These are phyloP conservation scores for Neria commutata DNA, from an alignment of 2,888 invertebrate species.

Conservation along the genomic window DNA sequence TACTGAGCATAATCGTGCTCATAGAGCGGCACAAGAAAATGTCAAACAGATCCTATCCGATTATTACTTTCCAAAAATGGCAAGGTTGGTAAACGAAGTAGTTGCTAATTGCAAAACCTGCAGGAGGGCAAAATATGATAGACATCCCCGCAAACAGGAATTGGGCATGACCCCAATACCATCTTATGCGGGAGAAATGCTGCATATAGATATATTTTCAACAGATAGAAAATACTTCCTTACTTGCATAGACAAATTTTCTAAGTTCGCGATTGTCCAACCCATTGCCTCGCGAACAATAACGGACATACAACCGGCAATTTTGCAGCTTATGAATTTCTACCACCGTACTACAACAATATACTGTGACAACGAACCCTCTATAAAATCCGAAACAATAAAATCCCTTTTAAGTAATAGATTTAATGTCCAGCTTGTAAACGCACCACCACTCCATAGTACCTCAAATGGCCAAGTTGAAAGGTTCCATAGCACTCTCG, in stretches of 20 bases:
- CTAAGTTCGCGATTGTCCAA: too few relatives aligned
- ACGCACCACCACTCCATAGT: conserved; percentile 17
- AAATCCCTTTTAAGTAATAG: conserved; percentile 12
- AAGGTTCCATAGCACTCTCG: conserved; percentile 29
- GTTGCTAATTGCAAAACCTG: too few relatives aligned
- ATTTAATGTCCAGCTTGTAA: conserved; percentile 8
- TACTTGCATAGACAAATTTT: too few relatives aligned
- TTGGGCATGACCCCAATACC: too few relatives aligned
- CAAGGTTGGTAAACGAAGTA: too few relatives aligned
- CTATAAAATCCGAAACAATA: conserved; percentile 8
- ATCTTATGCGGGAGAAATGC: too few relatives aligned
- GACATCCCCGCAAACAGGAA: not conserved
- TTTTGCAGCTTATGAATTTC: conserved; percentile 5
- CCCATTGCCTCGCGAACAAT: too few relatives aligned
- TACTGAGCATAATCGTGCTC: too few relatives aligned
- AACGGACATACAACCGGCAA: too few relatives aligned
- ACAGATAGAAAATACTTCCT: too few relatives aligned
- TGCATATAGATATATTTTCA: not conserved
- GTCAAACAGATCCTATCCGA: not conserved
- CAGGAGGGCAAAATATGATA: not conserved
- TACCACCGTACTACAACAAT: conserved; percentile 4
- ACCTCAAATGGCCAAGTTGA: conserved; percentile 29
- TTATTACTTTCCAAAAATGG: too few relatives aligned
- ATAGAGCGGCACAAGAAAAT: not conserved
- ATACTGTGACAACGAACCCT: conserved; percentile 8